phyloP scores from a whole-genome alignment of 2,797 vertebrate genomes.

The Coregonus suidteri region DNA sequence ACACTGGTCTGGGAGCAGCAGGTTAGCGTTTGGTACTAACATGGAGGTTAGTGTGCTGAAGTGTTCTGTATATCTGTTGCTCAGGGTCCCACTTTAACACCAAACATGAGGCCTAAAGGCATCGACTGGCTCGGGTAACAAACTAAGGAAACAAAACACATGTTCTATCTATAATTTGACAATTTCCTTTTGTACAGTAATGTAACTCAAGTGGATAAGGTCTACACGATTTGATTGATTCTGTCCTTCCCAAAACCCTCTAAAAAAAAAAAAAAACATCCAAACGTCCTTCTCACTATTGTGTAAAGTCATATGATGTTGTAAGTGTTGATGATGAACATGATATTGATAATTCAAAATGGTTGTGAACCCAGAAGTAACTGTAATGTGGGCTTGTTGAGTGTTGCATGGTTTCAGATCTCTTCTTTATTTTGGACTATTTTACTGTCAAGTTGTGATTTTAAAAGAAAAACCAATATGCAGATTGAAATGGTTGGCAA shows the following conservation, averaged over 20 bases:
- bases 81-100: background rate
- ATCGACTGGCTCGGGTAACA: background rate
- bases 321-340: constrained; percentile 69
- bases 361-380: constrained; percentile 63
- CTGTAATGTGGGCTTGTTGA: constrained; percentile 75
- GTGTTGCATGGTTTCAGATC: constrained; percentile 77
- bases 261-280: constrained; percentile 34
- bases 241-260: constrained; percentile 26
- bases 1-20: too few species aligned
- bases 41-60: background rate
- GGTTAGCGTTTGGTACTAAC: background rate
- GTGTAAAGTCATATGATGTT: constrained; percentile 69
- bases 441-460: constrained; percentile 64
- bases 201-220: constrained; percentile 33
- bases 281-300: constrained; percentile 28
- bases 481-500: constrained; percentile 52
- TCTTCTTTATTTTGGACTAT: constrained; percentile 61
- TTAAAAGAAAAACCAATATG: constrained; percentile 42
- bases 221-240: constrained; percentile 20
- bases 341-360: constrained; percentile 56
- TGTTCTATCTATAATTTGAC: too few species aligned
- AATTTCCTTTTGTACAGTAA: background rate
- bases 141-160: background rate
- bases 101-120: background rate
- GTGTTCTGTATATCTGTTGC: background rate